Evolutionary conservation across 2,113 vertebrate genomes (phyloP).

Genomic region (Sinocyclocheilus anshuiensis): DNA sequence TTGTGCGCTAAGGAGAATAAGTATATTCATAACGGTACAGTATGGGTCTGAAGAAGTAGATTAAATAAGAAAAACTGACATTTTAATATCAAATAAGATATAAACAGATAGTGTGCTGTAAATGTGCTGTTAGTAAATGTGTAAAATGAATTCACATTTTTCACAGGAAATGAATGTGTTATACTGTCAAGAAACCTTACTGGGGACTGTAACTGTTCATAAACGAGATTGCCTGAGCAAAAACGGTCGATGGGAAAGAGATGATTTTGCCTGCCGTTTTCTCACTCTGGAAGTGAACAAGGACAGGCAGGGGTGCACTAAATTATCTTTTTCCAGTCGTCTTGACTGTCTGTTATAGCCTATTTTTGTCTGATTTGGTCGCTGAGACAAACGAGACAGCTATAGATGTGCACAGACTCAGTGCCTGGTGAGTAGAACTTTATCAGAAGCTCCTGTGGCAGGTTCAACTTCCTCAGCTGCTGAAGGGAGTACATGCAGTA

Average conservation of each 20-base stretch:
- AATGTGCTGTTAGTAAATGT: background rate
- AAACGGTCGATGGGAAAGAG: background rate
- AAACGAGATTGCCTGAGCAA: background rate
- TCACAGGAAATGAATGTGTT: background rate
- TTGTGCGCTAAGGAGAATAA: background rate
- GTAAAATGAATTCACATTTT: background rate
- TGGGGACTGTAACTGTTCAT: background rate
- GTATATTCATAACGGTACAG: background rate
- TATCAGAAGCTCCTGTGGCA: background rate
- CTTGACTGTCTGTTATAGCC: background rate
- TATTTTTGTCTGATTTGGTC: background rate
- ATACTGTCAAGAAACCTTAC: too few species aligned
- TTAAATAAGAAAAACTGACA: background rate
- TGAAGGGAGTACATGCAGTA: too few species aligned
- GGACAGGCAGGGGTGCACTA: background rate
- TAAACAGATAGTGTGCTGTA: background rate
- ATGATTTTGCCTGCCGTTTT: background rate
- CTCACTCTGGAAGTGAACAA: background rate
- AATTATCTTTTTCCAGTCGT: background rate
- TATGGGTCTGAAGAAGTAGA: background rate
- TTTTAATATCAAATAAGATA: background rate
- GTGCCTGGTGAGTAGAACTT: too few species aligned
- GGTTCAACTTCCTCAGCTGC: background rate
- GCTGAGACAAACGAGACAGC: background rate
- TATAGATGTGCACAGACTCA: background rate